Evolutionary conservation across 1,140 invertebrate species (phyloP), one percentile per base, ranked within the genome.

Genomic region (Drosophila parabipectinata): DNA sequence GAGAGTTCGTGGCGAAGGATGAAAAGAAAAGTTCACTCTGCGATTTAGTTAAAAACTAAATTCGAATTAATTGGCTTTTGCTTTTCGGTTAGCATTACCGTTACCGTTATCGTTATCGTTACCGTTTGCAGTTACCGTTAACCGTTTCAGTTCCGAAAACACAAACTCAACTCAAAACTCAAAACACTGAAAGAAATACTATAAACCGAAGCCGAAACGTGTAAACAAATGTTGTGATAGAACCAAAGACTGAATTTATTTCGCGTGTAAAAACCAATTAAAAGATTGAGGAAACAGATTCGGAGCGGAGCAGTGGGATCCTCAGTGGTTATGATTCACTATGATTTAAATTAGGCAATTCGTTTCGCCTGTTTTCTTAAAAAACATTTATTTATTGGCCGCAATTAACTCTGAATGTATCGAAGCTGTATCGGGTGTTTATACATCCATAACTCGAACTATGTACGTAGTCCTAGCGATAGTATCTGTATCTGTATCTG

Each of bases 201-300:
- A 61, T 64, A 57, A 76, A 79, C 78, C 78, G 81, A 73, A 63
- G 76, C 80, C 82, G 82, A 85, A 85, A 83, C 84, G 90, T 91
- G 90, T 91, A 90, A 91, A 89, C 82, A 91, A 91, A 90, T 91
- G 90, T 91, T 91, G 90, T 91, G 90, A 91, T 91, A 91, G 87
- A 88, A 89, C 90, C 90, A 91, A 91, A 91, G 90, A 91, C 90
- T 91, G 90, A 91, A 91, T 91, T 91, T 87, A 81, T 87, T 91
- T 90, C 78, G 83, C 82, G 80, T 87, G 76, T 90, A 85, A 77
- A 78, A 75, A 61, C 54, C 53, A 64, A 79, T 41, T 62, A 73
- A 72, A 72, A n/a, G 39, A 62, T 57, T 44, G 44, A 69, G 69
- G 53, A 71, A 47, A 71, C 48, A 26, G 39, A 21, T 44, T 15